Conservation (phyloP, 2,113 vertebrate genomes). For the Tetraodon nigroviridis region DNA sequence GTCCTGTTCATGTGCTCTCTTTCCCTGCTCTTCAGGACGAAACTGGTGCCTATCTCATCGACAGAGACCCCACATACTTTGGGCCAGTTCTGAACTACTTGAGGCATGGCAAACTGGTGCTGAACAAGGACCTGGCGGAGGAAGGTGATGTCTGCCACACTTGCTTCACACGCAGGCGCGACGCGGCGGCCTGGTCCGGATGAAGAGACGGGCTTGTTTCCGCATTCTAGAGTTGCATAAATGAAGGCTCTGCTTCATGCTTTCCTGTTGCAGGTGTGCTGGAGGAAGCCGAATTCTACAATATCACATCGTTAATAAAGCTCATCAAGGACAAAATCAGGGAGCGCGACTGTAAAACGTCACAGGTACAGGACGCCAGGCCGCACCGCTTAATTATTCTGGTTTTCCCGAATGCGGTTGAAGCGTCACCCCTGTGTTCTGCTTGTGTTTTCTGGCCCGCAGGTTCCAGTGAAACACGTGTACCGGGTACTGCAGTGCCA, state of each 20-base stretch:
- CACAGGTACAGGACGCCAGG: constrained; percentile 67
- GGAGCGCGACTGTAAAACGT: constrained; percentile 93
- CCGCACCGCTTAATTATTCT: neutral
- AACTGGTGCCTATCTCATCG: constrained; percentile 96
- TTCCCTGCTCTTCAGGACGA: constrained; percentile 80
- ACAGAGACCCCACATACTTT: constrained; percentile 96
- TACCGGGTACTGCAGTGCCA: constrained; percentile 98
- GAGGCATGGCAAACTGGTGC: constrained; percentile 95
- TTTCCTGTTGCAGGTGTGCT: constrained; percentile 80
- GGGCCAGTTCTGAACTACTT: constrained; percentile 96
- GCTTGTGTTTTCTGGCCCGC: neutral
- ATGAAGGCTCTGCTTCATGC: neutral
- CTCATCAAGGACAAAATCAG: constrained; percentile 97
- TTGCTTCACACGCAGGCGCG: neutral
- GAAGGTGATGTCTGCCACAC: constrained; percentile 79
- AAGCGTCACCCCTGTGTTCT: neutral
- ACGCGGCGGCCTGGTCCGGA: neutral
- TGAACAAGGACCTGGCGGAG: constrained; percentile 95
- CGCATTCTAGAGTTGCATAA: too few species aligned
- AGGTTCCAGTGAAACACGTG: constrained; percentile 95
- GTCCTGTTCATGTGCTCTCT: neutral
- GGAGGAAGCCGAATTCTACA: constrained; percentile 99
- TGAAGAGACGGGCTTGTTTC: neutral
- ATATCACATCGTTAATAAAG: constrained; percentile 98
- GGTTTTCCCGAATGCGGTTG: neutral